A percentile compares a stretch with the other conserved stretches of the same genome.
These are phyloP conservation scores for Bombylius major DNA, from an alignment of 2,888 invertebrate genomes.

Conservation along the genomic window DNA sequence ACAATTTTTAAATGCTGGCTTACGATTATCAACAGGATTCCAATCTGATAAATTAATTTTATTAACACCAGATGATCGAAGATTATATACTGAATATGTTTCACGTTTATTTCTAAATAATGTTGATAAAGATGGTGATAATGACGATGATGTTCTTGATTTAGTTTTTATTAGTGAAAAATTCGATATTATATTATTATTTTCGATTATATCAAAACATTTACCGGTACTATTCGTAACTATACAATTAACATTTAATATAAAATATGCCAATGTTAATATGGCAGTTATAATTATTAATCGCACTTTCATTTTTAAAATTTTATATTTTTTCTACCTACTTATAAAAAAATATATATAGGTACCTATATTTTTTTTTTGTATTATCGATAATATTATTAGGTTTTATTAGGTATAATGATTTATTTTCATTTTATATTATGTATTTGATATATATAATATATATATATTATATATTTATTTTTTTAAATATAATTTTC, in stretches of 20 bases:
- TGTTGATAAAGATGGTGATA: neutral
- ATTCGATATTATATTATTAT: neutral
- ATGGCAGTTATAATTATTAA: neutral
- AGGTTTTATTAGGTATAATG: too few relatives aligned
- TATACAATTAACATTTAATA: neutral
- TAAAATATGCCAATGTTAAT: neutral
- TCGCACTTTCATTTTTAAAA: neutral
- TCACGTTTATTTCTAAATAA: neutral
- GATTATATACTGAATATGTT: neutral
- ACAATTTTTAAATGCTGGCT: constrained; percentile 79
- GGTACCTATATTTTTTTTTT: too few relatives aligned
- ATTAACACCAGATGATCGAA: neutral
- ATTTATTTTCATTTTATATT: too few relatives aligned
- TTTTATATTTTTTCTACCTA: neutral
- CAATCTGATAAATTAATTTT: constrained; percentile 15
- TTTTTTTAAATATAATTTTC: too few relatives aligned
- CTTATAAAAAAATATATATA: neutral
- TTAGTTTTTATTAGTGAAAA: neutral
- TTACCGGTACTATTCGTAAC: neutral
- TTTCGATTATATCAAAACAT: neutral
- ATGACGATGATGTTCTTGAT: neutral
- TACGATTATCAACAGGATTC: constrained; percentile 54
- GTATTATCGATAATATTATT: too few relatives aligned
- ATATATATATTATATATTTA: too few relatives aligned
- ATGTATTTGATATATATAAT: too few relatives aligned